These are phyloP conservation scores for Sialis fuliginosa DNA, from an alignment of 2,888 invertebrate species.

Conservation along the genomic window DNA sequence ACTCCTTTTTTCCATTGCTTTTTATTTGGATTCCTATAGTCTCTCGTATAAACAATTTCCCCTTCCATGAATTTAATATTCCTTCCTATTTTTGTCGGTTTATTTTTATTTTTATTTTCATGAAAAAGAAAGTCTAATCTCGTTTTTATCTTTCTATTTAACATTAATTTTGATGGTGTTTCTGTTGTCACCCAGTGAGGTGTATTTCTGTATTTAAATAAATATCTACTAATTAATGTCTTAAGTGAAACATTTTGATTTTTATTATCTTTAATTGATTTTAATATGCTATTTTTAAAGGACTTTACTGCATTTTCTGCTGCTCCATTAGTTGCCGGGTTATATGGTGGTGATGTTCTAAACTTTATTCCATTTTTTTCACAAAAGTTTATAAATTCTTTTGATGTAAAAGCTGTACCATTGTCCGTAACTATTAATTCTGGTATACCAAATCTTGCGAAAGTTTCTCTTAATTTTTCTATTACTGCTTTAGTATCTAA, in stretches of 20 bases:
- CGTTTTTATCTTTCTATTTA: conserved; percentile 6
- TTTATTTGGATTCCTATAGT: conserved; percentile 8
- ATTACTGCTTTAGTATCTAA: neutral
- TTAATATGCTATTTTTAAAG: conserved; percentile 9
- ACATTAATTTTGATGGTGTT: conserved; percentile 7
- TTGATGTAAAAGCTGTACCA: conserved; percentile 8
- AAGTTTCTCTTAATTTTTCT: conserved; percentile 5
- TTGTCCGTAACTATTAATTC: conserved; percentile 10
- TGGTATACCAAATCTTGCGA: conserved; percentile 10
- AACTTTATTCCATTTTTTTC: neutral
- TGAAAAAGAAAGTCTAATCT: conserved; percentile 4
- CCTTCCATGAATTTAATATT: conserved; percentile 4
- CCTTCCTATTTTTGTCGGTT: conserved; percentile 2
- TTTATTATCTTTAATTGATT: conserved; percentile 4
- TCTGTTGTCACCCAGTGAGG: conserved; percentile 8
- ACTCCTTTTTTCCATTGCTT: conserved; percentile 7
- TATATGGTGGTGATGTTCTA: conserved; percentile 2
- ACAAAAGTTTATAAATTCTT: neutral
- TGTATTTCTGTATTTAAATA: conserved; percentile 10
- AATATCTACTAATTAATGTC: conserved; percentile 6
- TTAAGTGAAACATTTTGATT: conserved; percentile 5
- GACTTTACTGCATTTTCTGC: conserved; percentile 12
- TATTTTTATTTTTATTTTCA: conserved; percentile 6
- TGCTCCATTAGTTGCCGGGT: conserved; percentile 10
- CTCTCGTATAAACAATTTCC: conserved; percentile 7